Evolutionary conservation across 2,113 vertebrate genomes (phyloP), one percentile per base, ranked within the genome.

Genomic region (Pseudopodoces humilis): DNA sequence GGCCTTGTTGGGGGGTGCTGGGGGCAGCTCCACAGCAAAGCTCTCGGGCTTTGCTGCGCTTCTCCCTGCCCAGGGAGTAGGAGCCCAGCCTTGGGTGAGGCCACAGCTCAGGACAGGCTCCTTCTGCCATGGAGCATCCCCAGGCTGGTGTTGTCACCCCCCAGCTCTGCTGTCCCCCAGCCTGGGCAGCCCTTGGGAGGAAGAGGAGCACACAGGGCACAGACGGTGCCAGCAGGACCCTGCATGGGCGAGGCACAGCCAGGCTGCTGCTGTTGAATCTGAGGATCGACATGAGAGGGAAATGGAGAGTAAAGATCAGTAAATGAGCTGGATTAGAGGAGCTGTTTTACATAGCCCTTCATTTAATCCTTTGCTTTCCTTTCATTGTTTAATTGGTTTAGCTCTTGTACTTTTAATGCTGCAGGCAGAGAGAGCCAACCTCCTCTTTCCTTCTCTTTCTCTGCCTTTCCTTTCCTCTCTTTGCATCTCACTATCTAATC

Each of bases 311-410:
- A 96, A 96, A 94, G 92, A 96, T 81, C 74, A 91, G 86, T 97
- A 94, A 97, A 97, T 89, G 94, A 96, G 95, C 91, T 94, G 96
- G 96, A 96, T 96, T 97, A 96, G 78, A 91, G 78, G 69, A 97
- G 88, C 94, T 95, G 95, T 94, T 97, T 95, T 95, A 97, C 96
- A 96, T 43, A 95, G 91, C 91, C 91, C 92, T 97, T 92, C 95
- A 87, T 93, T 96, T 96, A 96, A 97, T 96, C 96, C 92, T 96
- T 91, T 89, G 86, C 97, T 94, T 96, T 96, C 88, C 81, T 94
- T 96, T 96, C 94, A 91, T 94, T 97, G 86, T 95, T 96, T 97
- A 96, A 97, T 95, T 96, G 94, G 93, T 93, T 96, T 94, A 96
- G 88, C 88, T 94, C 94, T 96, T 96, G 95, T 97, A 94, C 90